phyloP scores from a whole-genome alignment of 2,797 vertebrate genomes.

The Macropodus opercularis region DNA sequence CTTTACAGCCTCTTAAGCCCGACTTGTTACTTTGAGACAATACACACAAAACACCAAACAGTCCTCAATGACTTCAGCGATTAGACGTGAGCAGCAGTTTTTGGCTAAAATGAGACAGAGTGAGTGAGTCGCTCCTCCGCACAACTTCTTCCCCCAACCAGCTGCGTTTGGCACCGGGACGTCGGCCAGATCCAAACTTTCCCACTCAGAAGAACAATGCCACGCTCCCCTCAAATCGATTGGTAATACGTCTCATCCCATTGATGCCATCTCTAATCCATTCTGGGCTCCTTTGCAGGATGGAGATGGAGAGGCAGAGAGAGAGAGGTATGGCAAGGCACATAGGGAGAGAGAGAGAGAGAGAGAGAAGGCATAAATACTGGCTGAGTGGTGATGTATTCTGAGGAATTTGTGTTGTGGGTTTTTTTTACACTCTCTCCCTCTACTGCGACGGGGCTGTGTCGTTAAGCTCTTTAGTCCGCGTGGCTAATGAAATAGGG shows the following conservation, averaged over 20 bases:
- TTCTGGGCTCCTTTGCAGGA: constrained; percentile 78
- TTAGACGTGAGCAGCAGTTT: constrained; percentile 69
- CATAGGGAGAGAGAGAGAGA: constrained; percentile 28
- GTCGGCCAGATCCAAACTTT: constrained; percentile 76
- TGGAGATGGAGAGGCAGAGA: constrained; percentile 64
- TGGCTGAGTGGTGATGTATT: constrained; percentile 76
- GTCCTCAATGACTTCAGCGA: constrained; percentile 73
- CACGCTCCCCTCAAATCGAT: constrained; percentile 80
- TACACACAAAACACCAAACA: constrained; percentile 64
- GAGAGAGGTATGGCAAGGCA: constrained; percentile 54
- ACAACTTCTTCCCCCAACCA: constrained; percentile 71
- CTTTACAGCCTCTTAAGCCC: constrained; percentile 73
- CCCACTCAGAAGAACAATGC: constrained; percentile 79
- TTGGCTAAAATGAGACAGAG: constrained; percentile 58
- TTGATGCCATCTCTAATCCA: constrained; percentile 86
- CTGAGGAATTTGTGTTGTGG: constrained; percentile 77
- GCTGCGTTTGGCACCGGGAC: constrained; percentile 66
- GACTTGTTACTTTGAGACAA: constrained; percentile 71
- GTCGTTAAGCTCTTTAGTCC: constrained; percentile 85
- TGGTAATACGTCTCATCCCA: constrained; percentile 85
- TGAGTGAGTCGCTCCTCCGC: constrained; percentile 38
- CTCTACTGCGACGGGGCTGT: constrained; percentile 71
- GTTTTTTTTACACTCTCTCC: constrained; percentile 37
- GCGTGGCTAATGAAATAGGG: constrained; percentile 85
- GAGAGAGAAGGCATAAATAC: constrained; percentile 67